These are phyloP conservation scores for Umimayanthus chanpuru DNA, from an alignment of 92 coral and sea anemone genomes.

Conservation along the genomic window DNA sequence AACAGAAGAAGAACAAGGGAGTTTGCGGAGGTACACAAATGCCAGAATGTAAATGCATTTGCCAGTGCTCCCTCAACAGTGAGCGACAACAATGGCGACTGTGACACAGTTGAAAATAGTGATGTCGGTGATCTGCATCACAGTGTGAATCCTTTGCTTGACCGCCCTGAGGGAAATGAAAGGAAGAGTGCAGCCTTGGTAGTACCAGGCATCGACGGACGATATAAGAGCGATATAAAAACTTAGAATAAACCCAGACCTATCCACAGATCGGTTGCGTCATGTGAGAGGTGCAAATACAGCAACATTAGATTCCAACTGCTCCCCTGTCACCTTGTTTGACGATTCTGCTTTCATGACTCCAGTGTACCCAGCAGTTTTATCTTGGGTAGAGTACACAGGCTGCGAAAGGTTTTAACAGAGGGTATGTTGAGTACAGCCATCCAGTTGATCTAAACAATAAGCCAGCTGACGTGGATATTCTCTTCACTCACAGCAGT, in stretches of 20 bases:
- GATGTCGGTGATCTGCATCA: constrained; percentile 49
- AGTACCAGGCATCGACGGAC: constrained; percentile 54
- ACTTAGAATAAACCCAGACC: constrained; percentile 57
- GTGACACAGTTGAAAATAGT: constrained; percentile 39
- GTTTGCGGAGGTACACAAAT: constrained; percentile 40
- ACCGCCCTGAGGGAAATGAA: constrained; percentile 35
- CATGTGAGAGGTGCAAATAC: constrained; percentile 48
- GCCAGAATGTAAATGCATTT: constrained; percentile 14
- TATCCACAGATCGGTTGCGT: constrained; percentile 50
- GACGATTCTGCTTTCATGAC: constrained; percentile 54
- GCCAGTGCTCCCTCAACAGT: constrained; percentile 9
- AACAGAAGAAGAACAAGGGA: constrained; percentile 64
- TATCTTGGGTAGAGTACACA: constrained; percentile 52
- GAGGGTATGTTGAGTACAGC: constrained; percentile 57
- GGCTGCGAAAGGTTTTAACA: constrained; percentile 48
- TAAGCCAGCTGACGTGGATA: constrained; percentile 53
- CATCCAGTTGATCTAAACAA: constrained; percentile 52
- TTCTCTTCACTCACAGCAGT: constrained; percentile 47
- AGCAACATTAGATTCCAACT: constrained; percentile 17
- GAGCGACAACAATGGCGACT: constrained; percentile 13
- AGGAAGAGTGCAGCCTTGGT: constrained; percentile 45
- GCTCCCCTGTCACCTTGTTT: constrained; percentile 47
- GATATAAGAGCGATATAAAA: constrained; percentile 58
- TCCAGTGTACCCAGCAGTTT: constrained; percentile 16
- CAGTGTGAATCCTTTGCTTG: constrained; percentile 56